Evolutionary conservation across 2,888 invertebrate genomes (phyloP).

Genomic region (Aspidiotus rigidus): DNA sequence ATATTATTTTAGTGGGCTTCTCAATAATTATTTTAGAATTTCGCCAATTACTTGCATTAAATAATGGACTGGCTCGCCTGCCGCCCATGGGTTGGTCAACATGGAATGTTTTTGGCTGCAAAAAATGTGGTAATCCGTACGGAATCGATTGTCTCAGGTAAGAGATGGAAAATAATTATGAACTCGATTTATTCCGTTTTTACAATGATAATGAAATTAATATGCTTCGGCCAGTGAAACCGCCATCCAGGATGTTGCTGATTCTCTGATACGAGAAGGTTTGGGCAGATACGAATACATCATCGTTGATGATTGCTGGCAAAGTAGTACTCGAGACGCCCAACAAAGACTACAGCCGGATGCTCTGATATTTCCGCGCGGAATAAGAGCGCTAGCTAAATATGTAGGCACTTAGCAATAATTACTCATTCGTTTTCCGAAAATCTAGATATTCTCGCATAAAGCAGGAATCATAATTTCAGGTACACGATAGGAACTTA

Average conservation of each 20-base stretch:
- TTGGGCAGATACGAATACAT: conserved; percentile 55
- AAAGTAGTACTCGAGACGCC: conserved; percentile 45
- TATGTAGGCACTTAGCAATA: conserved; percentile 46
- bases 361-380: conserved; percentile 52
- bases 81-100: conserved; percentile 67
- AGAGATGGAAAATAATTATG: neutral
- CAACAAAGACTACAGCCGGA: conserved; percentile 50
- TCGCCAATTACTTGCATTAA: conserved; percentile 40
- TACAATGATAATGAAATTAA: too few relatives aligned
- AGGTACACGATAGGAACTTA: conserved; percentile 49
- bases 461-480: conserved; percentile 32
- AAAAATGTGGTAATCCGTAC: conserved; percentile 49
- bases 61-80: conserved; percentile 56
- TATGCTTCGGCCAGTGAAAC: conserved; percentile 44
- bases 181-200: too few relatives aligned
- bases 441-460: neutral
- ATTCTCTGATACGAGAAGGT: conserved; percentile 51
- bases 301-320: conserved; percentile 56
- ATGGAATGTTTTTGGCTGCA: conserved; percentile 58
- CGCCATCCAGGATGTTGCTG: conserved; percentile 49
- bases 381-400: conserved; percentile 52
- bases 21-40: too few relatives aligned
- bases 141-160: conserved; percentile 58
- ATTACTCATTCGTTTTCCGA: neutral
- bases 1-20: too few relatives aligned